phyloP scores from a whole-genome alignment of 1,140 invertebrate species.

The Diorhabda elongata region DNA sequence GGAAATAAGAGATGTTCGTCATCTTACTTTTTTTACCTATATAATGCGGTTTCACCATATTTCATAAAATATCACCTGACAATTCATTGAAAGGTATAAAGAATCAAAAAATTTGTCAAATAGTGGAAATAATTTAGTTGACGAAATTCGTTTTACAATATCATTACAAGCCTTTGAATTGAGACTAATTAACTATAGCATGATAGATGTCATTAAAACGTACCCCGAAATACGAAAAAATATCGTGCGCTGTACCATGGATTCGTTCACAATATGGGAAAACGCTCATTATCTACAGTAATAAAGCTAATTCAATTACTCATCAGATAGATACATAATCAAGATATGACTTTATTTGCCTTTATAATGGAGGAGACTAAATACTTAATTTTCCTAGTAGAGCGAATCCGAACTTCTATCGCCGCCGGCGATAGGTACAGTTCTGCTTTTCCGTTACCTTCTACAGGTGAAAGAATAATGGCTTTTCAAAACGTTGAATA shows the following conservation, averaged over 20 bases:
- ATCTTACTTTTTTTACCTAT: no score
- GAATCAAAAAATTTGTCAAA: no score
- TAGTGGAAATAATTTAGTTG: no score
- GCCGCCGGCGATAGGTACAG: neutral
- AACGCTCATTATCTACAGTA: conserved; percentile 2
- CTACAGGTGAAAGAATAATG: neutral
- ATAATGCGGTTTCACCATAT: no score
- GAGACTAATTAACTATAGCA: neutral
- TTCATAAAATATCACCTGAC: no score
- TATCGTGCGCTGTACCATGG: neutral
- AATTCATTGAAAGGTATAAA: no score
- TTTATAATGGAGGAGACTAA: conserved; percentile 7
- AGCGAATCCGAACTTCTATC: conserved; percentile 7
- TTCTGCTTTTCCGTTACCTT: conserved; percentile 1
- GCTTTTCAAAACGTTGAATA: no score
- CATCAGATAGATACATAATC: conserved; percentile 12
- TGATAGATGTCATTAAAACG: neutral
- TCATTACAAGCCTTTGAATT: neutral
- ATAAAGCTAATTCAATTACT: conserved; percentile 10
- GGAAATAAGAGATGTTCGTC: no score
- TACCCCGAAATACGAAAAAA: neutral
- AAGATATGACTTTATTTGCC: conserved; percentile 12
- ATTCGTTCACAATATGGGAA: conserved; percentile 4
- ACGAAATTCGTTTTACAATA: neutral
- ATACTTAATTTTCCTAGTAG: conserved; percentile 11